These are phyloP conservation scores for Sebastes steindachneri DNA, from an alignment of 2,797 vertebrate genomes.

Conservation along the genomic window DNA sequence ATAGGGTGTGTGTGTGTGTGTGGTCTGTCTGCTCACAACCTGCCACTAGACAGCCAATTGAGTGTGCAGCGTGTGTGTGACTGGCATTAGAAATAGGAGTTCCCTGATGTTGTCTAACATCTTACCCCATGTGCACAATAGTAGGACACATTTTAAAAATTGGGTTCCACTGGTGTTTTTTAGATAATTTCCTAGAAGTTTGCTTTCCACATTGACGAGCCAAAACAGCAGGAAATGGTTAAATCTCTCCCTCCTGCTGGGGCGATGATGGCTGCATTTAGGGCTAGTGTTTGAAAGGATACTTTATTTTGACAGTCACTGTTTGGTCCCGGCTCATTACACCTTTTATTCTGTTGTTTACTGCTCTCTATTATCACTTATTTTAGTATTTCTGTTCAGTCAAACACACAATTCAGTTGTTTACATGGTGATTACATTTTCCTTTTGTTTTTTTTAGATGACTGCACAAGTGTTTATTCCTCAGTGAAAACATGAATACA, in stretches of 20 bases:
- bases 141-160: neutral
- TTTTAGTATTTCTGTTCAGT: neutral
- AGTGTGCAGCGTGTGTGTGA: slow-evolving; percentile 4
- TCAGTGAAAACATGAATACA: neutral
- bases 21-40: slow-evolving; percentile 14
- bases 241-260: neutral
- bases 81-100: neutral
- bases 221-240: neutral
- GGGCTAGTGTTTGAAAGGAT: neutral
- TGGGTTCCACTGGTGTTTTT: neutral
- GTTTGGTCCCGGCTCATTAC: neutral
- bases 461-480: neutral
- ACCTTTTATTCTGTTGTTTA: neutral
- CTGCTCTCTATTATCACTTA: neutral
- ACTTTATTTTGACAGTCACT: neutral
- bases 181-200: neutral
- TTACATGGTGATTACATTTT: neutral
- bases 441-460: neutral
- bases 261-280: neutral
- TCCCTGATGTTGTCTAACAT: slow-evolving; percentile 1
- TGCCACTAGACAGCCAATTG: slow-evolving; percentile 2
- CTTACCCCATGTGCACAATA: neutral
- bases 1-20: neutral
- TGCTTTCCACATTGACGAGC: neutral
- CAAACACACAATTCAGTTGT: neutral